Evolutionary conservation across 2,888 invertebrate species (phyloP).

Genomic region (Drosophila prostipennis): DNA sequence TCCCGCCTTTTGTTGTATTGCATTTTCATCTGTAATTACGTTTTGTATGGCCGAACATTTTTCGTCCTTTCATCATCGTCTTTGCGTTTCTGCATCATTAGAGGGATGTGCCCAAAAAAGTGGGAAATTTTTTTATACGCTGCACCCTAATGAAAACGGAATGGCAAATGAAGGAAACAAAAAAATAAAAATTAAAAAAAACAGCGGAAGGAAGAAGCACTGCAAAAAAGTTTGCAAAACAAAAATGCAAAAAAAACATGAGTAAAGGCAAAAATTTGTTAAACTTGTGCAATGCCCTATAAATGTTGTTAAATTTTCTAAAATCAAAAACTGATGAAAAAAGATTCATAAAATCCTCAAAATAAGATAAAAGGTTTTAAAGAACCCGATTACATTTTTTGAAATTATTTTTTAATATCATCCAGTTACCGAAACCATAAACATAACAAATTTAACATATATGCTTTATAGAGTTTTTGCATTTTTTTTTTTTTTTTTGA

Average conservation of each 20-base stretch:
- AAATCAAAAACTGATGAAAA: too few species aligned
- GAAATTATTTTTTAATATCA: too few species aligned
- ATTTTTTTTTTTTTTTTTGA: background rate
- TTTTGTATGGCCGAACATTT: slow-evolving; percentile 38
- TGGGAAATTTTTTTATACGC: slow-evolving; percentile 23
- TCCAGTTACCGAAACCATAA: too few species aligned
- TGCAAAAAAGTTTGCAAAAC: slow-evolving; percentile 26
- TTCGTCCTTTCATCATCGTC: slow-evolving; percentile 59
- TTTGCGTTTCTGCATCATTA: slow-evolving; percentile 65
- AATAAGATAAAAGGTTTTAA: too few species aligned
- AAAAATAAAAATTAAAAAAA: background rate
- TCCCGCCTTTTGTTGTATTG: slow-evolving; percentile 57
- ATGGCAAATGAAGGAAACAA: slow-evolving; percentile 1
- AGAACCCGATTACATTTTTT: too few species aligned
- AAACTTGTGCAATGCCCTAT: background rate
- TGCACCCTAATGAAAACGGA: slow-evolving; percentile 33
- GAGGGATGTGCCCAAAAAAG: slow-evolving; percentile 49
- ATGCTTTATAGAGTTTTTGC: too few species aligned
- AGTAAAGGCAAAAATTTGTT: slow-evolving; percentile 5
- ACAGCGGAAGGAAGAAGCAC: background rate
- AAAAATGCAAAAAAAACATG: slow-evolving; percentile 11
- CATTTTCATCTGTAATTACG: slow-evolving; percentile 66
- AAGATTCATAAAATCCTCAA: too few species aligned
- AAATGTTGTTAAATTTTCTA: background rate
- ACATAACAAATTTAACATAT: too few species aligned